These are phyloP conservation scores for Aphidoletes aphidimyza DNA, from an alignment of 2,888 invertebrate genomes.

Conservation along the genomic window DNA sequence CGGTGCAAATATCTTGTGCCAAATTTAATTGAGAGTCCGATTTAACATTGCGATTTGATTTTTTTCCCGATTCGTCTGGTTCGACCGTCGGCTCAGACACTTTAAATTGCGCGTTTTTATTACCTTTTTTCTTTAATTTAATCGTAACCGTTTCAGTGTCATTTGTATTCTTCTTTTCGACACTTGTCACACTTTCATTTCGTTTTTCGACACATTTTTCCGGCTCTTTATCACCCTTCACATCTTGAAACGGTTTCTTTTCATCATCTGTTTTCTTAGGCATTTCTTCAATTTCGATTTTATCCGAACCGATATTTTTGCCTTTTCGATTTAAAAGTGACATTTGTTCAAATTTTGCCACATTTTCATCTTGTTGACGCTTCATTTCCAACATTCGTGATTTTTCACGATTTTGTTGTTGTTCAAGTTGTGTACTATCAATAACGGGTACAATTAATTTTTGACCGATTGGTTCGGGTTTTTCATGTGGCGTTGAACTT, in stretches of 20 bases:
- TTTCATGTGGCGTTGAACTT: constrained; percentile 55
- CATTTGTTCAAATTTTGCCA: constrained; percentile 51
- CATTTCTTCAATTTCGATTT: constrained; percentile 58
- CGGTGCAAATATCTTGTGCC: neutral
- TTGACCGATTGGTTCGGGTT: constrained; percentile 63
- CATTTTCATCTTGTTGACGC: constrained; percentile 50
- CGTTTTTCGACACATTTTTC: neutral
- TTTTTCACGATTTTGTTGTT: constrained; percentile 52
- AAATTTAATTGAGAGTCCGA: neutral
- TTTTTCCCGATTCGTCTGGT: neutral
- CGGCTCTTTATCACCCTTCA: neutral
- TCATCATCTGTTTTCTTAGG: constrained; percentile 38
- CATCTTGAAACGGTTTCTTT: constrained; percentile 39
- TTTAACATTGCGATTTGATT: neutral
- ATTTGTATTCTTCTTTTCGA: neutral
- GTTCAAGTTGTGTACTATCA: constrained; percentile 58
- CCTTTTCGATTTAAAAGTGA: constrained; percentile 28
- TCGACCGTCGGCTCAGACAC: neutral
- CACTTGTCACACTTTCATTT: neutral
- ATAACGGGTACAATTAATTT: constrained; percentile 66
- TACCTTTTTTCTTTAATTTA: constrained; percentile 19
- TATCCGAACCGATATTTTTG: neutral
- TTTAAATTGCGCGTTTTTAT: neutral
- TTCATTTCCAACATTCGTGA: constrained; percentile 47
- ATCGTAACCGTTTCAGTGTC: constrained; percentile 2